Evolutionary conservation across 2,888 invertebrate genomes (phyloP), one percentile per base, ranked within the genome.

Genomic region (Pantelozetes paolii): DNA sequence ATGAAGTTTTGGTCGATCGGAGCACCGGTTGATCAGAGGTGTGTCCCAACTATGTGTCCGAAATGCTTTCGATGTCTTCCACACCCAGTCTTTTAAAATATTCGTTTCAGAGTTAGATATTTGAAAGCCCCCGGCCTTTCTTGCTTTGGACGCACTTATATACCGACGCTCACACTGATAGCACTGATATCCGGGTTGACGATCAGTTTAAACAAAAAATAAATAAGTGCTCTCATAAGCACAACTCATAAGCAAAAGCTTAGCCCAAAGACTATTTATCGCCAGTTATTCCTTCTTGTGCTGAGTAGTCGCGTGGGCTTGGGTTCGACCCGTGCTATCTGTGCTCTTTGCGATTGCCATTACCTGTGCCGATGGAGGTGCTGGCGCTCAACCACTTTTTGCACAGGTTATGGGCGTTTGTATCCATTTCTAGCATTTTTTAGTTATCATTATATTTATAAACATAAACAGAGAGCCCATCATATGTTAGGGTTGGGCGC

Each of bases 81-180:
- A 67, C 67, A 67, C 67, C 67, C 67, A 67, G 67, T 36, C 40
- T 67, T 62, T 62, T 67, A 67, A 67, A 67, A 67, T 67, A 67
- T 67, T 67, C 40, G 67, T 57, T 67, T 67, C n/a, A 67, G 36
- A 67, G 67, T 40, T 40, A 57, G 23, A 67, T 67, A 67, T 67
- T 67, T 15, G 1, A 20, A n/a, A 23, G 57, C 57, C 28, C 57
- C 57, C 23, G 57, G 57, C 57, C 57, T 57, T 20, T 57, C 23
- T 36, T 8, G 36, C 36, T 36, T 36, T 36, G 36, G 36, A 36
- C 36, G 54, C 54, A 54, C 54, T 54, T 54, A 23, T 36, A 36
- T 36, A 9, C 28, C 62, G 32, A 32, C 62, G 18, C 36, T 28
- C 8, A 18, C 32, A 62, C 62, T 32, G 18, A 62, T 30, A 32